Conservation (phyloP, 2,113 vertebrate genomes). For the Callospermophilus lateralis region DNA sequence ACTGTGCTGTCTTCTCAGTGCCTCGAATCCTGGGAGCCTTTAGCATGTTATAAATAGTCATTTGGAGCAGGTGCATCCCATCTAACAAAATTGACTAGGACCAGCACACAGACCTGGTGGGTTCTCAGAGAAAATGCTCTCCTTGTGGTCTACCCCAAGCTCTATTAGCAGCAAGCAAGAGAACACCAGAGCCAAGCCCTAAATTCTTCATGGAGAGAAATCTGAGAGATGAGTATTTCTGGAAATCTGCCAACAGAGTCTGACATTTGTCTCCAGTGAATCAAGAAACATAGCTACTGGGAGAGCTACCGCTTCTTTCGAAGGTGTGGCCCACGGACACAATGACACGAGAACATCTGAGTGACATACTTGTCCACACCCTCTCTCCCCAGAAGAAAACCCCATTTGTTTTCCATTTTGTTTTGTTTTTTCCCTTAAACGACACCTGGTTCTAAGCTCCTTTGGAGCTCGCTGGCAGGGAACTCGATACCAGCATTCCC, state of each 20-base stretch:
- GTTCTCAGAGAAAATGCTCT: neutral
- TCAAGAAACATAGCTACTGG: neutral
- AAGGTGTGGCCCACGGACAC: neutral
- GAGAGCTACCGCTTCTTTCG: neutral
- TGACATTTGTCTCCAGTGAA: neutral
- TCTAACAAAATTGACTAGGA: neutral
- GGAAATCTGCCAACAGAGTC: neutral
- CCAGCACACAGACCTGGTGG: neutral
- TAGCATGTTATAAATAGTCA: neutral
- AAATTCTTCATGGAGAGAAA: neutral
- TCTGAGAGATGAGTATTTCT: neutral
- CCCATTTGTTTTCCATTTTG: neutral
- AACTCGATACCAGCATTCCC: neutral
- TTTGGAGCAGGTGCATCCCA: neutral
- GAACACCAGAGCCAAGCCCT: neutral
- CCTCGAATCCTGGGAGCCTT: neutral
- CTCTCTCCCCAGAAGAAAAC: neutral
- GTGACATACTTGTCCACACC: neutral
- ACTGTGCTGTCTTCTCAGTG: neutral
- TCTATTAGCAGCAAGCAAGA: neutral
- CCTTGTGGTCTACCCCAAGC: neutral
- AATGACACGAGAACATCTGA: neutral
- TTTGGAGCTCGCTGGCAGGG: neutral
- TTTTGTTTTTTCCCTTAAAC: neutral
- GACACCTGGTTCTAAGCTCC: neutral